These are phyloP conservation scores for Austrolebias charrua DNA, from an alignment of 2,797 vertebrate species.

Conservation along the genomic window DNA sequence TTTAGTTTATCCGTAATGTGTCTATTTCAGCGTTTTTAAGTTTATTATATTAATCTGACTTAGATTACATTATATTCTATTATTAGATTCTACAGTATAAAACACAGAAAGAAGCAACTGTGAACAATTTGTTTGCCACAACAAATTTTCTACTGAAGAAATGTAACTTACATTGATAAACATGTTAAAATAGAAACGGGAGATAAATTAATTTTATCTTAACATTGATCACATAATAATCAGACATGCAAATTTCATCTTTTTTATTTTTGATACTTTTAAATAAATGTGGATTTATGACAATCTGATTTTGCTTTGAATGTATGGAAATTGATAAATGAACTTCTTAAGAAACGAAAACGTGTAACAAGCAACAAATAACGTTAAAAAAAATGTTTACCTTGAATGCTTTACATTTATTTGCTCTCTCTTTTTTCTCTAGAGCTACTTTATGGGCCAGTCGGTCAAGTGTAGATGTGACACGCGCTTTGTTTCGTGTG, in stretches of 20 bases:
- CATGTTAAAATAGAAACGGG: background rate
- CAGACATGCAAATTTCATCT: background rate
- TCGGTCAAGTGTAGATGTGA: slow-evolving; percentile 89
- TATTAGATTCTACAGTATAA: too few relatives aligned
- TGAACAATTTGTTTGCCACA: too few relatives aligned
- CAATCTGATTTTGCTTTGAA: background rate
- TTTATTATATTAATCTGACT: too few relatives aligned
- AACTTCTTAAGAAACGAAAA: background rate
- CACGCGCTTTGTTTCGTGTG: slow-evolving; percentile 85
- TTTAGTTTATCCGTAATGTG: too few relatives aligned
- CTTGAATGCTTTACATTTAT: slow-evolving; percentile 94
- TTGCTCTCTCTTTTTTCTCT: slow-evolving; percentile 88
- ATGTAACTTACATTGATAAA: too few relatives aligned
- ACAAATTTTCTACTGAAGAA: too few relatives aligned
- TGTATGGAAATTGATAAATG: background rate
- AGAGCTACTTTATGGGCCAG: slow-evolving; percentile 89
- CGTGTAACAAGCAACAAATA: background rate
- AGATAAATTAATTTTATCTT: background rate
- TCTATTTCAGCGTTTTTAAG: too few relatives aligned
- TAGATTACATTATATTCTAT: too few relatives aligned
- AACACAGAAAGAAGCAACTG: too few relatives aligned
- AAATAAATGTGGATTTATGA: background rate
- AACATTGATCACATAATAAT: background rate
- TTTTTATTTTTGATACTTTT: background rate
- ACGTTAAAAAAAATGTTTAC: slow-evolving; percentile 52